Evolutionary conservation across 2,113 vertebrate species (phyloP).

Genomic region (Callorhinus ursinus): DNA sequence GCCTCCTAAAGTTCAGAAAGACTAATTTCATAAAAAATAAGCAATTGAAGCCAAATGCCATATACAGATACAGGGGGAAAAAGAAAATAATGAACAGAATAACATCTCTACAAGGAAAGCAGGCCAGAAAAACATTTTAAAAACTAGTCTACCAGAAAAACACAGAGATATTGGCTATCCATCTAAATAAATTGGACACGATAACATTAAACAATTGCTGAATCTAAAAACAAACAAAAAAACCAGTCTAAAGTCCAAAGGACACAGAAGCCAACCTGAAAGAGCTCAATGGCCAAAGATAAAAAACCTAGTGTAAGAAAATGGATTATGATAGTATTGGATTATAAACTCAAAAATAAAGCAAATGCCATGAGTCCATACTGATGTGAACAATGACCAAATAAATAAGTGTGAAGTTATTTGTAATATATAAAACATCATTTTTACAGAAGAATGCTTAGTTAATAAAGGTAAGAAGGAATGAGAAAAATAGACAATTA

Average conservation of each 20-base stretch:
- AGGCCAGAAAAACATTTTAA: slow-evolving; percentile 35
- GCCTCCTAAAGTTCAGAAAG: neutral
- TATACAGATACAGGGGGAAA: neutral
- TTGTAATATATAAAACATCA: neutral
- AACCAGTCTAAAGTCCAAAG: neutral
- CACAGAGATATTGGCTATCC: neutral
- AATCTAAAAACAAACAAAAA: neutral
- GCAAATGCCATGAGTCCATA: neutral
- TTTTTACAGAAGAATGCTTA: slow-evolving; percentile 4
- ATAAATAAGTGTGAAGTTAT: neutral
- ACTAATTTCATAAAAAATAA: slow-evolving; percentile 29
- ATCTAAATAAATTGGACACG: neutral
- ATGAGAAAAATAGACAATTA: neutral
- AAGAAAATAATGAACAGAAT: neutral
- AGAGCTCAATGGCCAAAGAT: slow-evolving; percentile 10
- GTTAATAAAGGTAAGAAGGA: neutral
- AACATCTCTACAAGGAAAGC: neutral
- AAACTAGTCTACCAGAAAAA: neutral
- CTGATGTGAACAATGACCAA: neutral
- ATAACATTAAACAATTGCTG: neutral
- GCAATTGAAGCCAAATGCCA: neutral
- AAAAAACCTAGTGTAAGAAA: neutral
- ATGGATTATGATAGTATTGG: neutral
- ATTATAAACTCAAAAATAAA: slow-evolving; percentile 17
- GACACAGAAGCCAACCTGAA: neutral